Percentiles rank a stretch among this genome's conserved stretches.
phyloP scores from a whole-genome alignment of 2,888 invertebrate genomes.

The Lutraria lutraria region DNA sequence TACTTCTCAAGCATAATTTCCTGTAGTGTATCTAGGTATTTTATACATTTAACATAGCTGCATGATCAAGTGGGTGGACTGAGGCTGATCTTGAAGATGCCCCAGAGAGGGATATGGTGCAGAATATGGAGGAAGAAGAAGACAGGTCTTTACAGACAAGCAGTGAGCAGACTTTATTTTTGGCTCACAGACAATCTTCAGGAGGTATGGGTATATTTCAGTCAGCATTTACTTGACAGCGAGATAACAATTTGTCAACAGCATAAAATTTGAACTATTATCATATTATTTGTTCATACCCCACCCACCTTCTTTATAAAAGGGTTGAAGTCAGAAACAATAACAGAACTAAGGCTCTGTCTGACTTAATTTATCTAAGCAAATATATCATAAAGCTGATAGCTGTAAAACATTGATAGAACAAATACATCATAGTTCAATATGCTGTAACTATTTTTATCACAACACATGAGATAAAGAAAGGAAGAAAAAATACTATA shows the following conservation, averaged over 20 bases:
- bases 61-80: no score
- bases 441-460: constrained; percentile 2
- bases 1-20: background rate
- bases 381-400: constrained; percentile 2
- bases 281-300: no score
- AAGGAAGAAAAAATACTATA: background rate
- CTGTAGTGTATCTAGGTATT: background rate
- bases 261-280: no score
- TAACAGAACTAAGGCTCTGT: no score
- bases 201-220: no score
- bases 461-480: background rate
- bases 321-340: no score
- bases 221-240: no score
- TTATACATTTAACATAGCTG: background rate
- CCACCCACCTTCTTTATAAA: no score
- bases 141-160: background rate
- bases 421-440: background rate
- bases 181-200: no score
- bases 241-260: no score
- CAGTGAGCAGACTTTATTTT: background rate
- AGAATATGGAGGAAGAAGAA: background rate
- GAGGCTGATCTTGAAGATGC: background rate
- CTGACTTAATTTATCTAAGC: background rate
- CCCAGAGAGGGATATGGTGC: no score
- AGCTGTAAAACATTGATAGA: background rate